Evolutionary conservation across 2,113 vertebrate genomes (phyloP), one percentile per base, ranked within the genome.

Genomic region (Falco punctatus): DNA sequence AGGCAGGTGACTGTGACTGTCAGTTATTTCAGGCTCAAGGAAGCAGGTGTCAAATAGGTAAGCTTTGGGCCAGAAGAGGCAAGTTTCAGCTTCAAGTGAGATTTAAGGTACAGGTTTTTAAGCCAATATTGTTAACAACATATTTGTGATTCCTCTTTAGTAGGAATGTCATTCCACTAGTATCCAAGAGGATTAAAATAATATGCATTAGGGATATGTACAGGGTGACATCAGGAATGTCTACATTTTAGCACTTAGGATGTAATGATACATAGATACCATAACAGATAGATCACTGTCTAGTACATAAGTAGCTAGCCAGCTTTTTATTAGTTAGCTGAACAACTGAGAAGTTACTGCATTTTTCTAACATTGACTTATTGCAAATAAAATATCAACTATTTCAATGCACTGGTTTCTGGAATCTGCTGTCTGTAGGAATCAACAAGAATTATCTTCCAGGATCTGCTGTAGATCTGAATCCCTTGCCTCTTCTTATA

Each of bases 41-140:
- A 95, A 98, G 98, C 92, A 99, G 99, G 94, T 99, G 99, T 97
- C 99, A 99, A 98, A 99, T 99, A 98, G 99, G 99, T 99, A 98
- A 99, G 99, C 98, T 94, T 94, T 26, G 82, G 81, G 35, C 67
- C 81, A 51, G 40, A 77, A 75, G 35, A 95, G 28, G 79, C 67
- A 62, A 81, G 59, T 73, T 80, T 91, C 57, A 85, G 48, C 81
- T 70, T 33, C 49, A 78, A 74, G 38, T 69, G 54, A 94, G 66
- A 74, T 81, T 90, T 74, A 87, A 80, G n/a, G 24, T 42, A 32
- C 33, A 78, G 61, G 61, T 78, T 96, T 86, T 84, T 62, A 46
- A 94, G 91, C 75, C 32, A 86, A 28, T 46, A 21, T n/a, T 90
- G 33, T 90, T 65, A 67, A 42, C 20, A 92, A 42, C 17, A n/a